Base-by-base conservation (phyloP, 30 jellyfish, hydroid and myxozoan species). In the Chironex yamaguchii region DNA sequence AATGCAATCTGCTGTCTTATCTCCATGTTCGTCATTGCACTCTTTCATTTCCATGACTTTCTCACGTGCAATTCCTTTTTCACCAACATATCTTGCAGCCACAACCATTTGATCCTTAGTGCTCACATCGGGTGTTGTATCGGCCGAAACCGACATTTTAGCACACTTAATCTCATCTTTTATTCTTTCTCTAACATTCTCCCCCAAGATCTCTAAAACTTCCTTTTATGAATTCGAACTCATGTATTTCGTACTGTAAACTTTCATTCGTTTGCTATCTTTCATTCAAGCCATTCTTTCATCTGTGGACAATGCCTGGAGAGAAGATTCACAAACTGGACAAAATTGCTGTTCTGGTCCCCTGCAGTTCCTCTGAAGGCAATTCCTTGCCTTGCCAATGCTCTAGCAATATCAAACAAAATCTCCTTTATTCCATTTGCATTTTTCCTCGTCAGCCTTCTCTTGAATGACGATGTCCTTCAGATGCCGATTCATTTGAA, bases 281-380 rank as follows among this genome's bases (percentile, higher is more conserved):
- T 20, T 54, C n/a, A n/a, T 22, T 54, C 71, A 6, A 54, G 71
- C 71, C 71, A 54, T 54, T 54, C 22, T 20, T 54, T 54, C 22
- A 54, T 3, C 21, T 3, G 23, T 54, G 71, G 71, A 54, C 71
- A 54, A n/a, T 4, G 71, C 71, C 71, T 54, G 71, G 22, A 54
- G 71, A 54, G 71, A 27, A 54, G 23, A 54, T 54, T 54, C 71
- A n/a, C 71, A 54, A 54, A 6, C 25, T 54, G 71, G 23, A 54
- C 71, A 54, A 79, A 79, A 35, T 58, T 79, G 71, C 90, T 73
- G 22, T 79, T 42, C 14, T 35, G 20, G 49, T 62, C 90, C 12
- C 28, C 64, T 49, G 29, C 36, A 33, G 90, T 13, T 30, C 83
- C 83, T 42, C 83, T 79, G 72, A 79, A 79, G 71, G 90, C 53